Base-by-base conservation (phyloP, 2,113 vertebrate genomes). In the Clarias batrachus region DNA sequence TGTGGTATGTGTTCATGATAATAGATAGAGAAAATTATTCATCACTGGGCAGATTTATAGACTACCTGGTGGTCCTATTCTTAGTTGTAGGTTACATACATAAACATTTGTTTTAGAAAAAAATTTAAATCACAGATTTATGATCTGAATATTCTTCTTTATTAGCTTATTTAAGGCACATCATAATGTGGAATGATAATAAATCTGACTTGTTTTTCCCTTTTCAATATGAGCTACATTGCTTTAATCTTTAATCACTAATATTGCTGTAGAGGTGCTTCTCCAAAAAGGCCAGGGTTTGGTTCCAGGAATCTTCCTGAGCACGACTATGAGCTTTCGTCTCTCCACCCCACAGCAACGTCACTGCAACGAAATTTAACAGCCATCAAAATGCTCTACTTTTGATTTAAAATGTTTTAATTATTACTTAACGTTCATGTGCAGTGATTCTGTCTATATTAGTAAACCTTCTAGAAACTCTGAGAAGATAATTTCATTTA, bases 301-400 rank as follows among this genome's bases (percentile, higher is more conserved):
- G 94, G 87, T 86, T 90, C 95, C 95, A 95, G 90, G 94, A 85
- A 68, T 95, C 93, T 71, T 95, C 94, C 91, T 94, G 93, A 82
- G 93, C 94, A 0, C 11, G 81, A 71, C 89, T 68, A 84, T 95
- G 94, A 3, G 81, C 85, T 62, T 37, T 59, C 0, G 60, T 89
- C 74, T 94, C 87, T 30, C 95, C 95, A 0, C 95, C 95, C 93
- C 94, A 95, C 63, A 95, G 86, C 37, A 68, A 60, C 16, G 89
- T 9, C 1, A 89, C 93, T 94, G 90, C 30, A 88, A 84, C 63
- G 54, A 81, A 88, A 16, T 71, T 37, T n/a, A 19, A 68, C 25
- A 16, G 37, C 9, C 27, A 30, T 60, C 19, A 70, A 57, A 57
- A 78, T 30, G 25, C 19, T 73, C 17, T 23, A 41, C 33, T 41